These are phyloP conservation scores for Thalpophila matura DNA, from an alignment of 2,888 invertebrate genomes.

Conservation along the genomic window DNA sequence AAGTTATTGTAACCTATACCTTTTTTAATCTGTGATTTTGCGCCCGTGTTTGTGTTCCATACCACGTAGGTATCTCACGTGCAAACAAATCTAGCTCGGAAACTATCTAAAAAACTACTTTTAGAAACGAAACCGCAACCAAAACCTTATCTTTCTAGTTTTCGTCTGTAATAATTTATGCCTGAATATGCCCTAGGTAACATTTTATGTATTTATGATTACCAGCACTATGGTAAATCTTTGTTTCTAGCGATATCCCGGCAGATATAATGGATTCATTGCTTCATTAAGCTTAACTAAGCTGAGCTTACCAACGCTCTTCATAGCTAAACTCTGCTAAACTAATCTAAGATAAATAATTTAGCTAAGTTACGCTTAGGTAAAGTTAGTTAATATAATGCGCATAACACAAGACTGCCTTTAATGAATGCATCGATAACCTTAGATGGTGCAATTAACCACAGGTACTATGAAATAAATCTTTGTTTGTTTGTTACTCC, in stretches of 20 bases:
- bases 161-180: too few relatives aligned
- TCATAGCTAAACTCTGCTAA: not conserved
- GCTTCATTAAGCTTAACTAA: constrained; percentile 10
- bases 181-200: not conserved
- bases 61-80: too few relatives aligned
- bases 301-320: constrained; percentile 1
- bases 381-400: not conserved
- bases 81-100: too few relatives aligned
- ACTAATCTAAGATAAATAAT: constrained; percentile 21
- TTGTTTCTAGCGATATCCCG: not conserved
- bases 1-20: too few relatives aligned
- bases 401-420: not conserved
- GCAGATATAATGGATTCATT: constrained; percentile 9
- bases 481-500: too few relatives aligned
- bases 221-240: constrained; percentile 14
- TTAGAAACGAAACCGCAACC: too few relatives aligned
- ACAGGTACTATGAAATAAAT: too few relatives aligned
- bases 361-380: constrained; percentile 4
- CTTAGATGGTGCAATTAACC: too few relatives aligned
- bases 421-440: not conserved
- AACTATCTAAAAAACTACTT: too few relatives aligned
- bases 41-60: too few relatives aligned
- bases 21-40: too few relatives aligned
- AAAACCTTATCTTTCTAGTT: too few relatives aligned
- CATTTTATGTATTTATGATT: not conserved